These are phyloP conservation scores for Sebastes nivosus DNA, from an alignment of 2,797 vertebrate genomes.

Conservation along the genomic window DNA sequence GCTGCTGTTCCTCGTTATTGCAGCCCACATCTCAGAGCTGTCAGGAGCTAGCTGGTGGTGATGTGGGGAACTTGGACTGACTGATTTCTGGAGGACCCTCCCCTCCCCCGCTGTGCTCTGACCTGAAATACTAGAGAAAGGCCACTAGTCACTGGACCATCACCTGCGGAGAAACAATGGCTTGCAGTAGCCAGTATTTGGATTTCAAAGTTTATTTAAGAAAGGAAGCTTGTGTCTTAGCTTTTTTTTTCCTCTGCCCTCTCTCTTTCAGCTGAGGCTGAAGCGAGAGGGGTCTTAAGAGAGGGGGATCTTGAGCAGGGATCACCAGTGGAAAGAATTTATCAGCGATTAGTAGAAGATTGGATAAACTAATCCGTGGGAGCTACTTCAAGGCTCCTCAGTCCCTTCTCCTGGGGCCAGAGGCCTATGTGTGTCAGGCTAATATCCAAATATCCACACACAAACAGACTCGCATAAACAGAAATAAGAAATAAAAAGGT, in stretches of 20 bases:
- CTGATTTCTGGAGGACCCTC: constrained; percentile 61
- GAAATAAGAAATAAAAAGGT: constrained; percentile 35
- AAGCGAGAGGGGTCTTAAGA: constrained; percentile 43
- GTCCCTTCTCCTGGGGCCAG: constrained; percentile 77
- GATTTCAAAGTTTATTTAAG: constrained; percentile 51
- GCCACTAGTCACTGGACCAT: constrained; percentile 63
- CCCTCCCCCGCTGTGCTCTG: constrained; percentile 30
- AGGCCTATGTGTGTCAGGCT: constrained; percentile 76
- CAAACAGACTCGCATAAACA: constrained; percentile 18
- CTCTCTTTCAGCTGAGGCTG: constrained; percentile 22
- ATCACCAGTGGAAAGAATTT: constrained; percentile 88
- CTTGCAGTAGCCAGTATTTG: constrained; percentile 22
- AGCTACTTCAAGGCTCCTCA: constrained; percentile 88
- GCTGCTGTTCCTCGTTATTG: constrained; percentile 89
- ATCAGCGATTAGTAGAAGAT: constrained; percentile 92
- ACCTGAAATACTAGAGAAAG: constrained; percentile 58
- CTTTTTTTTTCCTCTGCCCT: not conserved
- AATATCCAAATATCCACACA: constrained; percentile 52
- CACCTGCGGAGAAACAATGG: constrained; percentile 59
- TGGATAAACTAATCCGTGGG: constrained; percentile 90
- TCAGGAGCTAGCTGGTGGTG: constrained; percentile 86
- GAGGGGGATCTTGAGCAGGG: constrained; percentile 66
- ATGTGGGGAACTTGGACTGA: constrained; percentile 86
- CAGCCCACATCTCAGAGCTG: constrained; percentile 85
- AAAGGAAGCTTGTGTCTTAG: constrained; percentile 6